Evolutionary conservation across 2,113 vertebrate species (phyloP).

Genomic region (Otocyon megalotis): DNA sequence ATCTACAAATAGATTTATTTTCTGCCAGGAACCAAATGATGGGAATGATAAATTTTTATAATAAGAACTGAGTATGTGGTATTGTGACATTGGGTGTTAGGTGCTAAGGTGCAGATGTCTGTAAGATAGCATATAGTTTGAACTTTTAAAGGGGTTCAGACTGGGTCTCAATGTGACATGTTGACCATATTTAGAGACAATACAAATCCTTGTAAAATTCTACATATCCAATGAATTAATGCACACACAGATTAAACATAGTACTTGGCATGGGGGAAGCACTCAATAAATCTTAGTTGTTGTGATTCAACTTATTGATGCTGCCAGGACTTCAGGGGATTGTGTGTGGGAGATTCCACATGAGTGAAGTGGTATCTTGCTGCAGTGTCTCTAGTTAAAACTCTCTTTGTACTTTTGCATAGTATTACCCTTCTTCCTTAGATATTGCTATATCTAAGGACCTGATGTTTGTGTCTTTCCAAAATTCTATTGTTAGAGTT

Average conservation of each 20-base stretch:
- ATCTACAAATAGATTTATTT: not conserved
- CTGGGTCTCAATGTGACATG: not conserved
- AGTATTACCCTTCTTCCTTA: not conserved
- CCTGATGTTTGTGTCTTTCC: not conserved
- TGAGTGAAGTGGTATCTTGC: not conserved
- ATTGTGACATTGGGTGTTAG: not conserved
- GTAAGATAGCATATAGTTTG: not conserved
- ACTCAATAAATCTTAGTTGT: not conserved
- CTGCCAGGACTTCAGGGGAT: not conserved
- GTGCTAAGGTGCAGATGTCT: not conserved
- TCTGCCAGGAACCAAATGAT: not conserved
- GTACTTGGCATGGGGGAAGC: not conserved
- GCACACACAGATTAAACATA: accelerated
- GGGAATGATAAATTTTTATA: not conserved
- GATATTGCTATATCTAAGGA: not conserved
- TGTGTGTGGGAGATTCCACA: not conserved
- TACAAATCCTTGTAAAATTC: not conserved
- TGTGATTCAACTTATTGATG: not conserved
- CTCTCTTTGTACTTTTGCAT: not conserved
- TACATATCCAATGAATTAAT: not conserved
- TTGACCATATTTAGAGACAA: not conserved
- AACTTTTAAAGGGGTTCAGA: not conserved
- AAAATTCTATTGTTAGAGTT: not conserved
- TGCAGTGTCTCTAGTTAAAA: not conserved
- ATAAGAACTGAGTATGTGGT: not conserved